Evolutionary conservation across 2,797 vertebrate genomes (phyloP).

Genomic region (Notolepis coatsorum): DNA sequence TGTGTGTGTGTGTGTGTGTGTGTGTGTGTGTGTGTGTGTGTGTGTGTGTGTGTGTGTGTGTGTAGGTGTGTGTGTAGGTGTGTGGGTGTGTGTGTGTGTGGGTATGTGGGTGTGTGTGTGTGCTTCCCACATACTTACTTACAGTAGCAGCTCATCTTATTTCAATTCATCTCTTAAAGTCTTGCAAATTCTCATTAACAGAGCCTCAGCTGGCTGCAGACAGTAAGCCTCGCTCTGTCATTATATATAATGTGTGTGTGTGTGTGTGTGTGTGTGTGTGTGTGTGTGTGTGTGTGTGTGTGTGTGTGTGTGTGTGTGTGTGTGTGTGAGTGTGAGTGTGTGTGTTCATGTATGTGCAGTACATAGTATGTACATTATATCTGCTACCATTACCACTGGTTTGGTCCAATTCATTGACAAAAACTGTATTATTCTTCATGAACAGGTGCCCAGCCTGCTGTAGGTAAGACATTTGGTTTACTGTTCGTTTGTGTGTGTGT

Average conservation of each 20-base stretch:
- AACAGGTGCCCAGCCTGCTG: not conserved
- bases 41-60: not conserved
- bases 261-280: slow-evolving; percentile 15
- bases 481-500: too few relatives aligned
- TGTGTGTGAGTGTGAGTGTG: not conserved
- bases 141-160: too few relatives aligned
- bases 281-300: not conserved
- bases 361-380: slow-evolving; percentile 23
- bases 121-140: not conserved
- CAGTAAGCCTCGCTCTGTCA: not conserved
- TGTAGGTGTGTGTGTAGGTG: not conserved
- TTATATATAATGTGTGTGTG: not conserved
- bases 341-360: not conserved
- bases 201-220: not conserved
- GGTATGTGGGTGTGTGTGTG: not conserved
- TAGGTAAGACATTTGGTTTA: not conserved
- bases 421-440: not conserved
- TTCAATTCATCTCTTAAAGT: too few relatives aligned
- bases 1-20: not conserved
- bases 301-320: slow-evolving; percentile 17
- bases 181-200: slow-evolving; percentile 3
- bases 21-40: slow-evolving; percentile 1
- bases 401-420: slow-evolving; percentile 1
- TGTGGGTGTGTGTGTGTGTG: not conserved
- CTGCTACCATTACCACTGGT: slow-evolving; percentile 10